These are phyloP conservation scores for Dissostichus mawsoni DNA, from an alignment of 2,113 vertebrate genomes.

Conservation along the genomic window DNA sequence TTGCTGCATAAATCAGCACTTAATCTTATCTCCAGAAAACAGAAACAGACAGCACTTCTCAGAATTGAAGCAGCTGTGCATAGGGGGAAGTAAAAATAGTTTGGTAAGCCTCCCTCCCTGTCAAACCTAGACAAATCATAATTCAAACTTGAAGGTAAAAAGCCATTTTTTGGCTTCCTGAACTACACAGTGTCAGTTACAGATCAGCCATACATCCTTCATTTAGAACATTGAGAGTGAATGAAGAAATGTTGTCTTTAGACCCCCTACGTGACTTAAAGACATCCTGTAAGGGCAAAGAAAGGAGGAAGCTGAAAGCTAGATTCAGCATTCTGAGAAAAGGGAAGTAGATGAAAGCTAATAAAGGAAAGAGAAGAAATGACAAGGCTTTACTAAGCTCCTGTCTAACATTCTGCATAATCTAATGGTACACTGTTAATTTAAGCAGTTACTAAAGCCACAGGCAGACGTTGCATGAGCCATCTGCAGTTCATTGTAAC, in stretches of 20 bases:
- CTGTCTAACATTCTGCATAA: neutral
- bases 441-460: neutral
- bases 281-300: slow-evolving; percentile 1
- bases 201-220: slow-evolving; percentile 28
- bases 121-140: slow-evolving; percentile 4
- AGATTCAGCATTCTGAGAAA: slow-evolving; percentile 46
- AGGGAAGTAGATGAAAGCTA: slow-evolving; percentile 48
- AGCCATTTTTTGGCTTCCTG: slow-evolving; percentile 8
- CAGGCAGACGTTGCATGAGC: neutral
- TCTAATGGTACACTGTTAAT: neutral
- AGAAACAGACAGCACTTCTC: neutral
- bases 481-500: neutral
- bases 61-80: neutral
- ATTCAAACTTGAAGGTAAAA: slow-evolving; percentile 5
- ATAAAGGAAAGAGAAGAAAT: neutral
- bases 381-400: neutral
- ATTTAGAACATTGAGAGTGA: neutral
- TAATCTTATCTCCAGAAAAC: slow-evolving; percentile 4
- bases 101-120: neutral
- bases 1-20: slow-evolving; percentile 2
- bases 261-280: neutral
- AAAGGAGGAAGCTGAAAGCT: slow-evolving; percentile 39
- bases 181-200: neutral
- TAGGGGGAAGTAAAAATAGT: neutral
- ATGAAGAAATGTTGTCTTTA: slow-evolving; percentile 25